phyloP scores from a whole-genome alignment of 2,113 vertebrate species.

The Heterotilapia buettikoferi region DNA sequence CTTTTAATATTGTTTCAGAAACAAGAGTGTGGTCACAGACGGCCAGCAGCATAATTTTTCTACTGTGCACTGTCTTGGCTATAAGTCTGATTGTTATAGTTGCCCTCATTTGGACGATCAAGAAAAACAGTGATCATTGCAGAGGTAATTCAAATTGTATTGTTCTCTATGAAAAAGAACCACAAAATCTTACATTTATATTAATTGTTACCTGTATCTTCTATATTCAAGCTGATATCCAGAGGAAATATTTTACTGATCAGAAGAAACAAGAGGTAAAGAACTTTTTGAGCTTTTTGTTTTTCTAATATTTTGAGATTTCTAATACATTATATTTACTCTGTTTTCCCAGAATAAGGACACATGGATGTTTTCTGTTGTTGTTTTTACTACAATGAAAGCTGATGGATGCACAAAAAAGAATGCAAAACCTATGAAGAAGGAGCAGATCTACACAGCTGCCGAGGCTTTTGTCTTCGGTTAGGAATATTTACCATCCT shows the following conservation, averaged over 20 bases:
- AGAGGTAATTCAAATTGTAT: background rate
- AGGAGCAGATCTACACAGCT: background rate
- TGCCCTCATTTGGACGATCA: background rate
- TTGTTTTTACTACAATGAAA: background rate
- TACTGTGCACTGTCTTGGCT: background rate
- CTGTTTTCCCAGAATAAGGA: background rate
- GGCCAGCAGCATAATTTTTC: rapidly evolving
- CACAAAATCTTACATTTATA: rapidly evolving
- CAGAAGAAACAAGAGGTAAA: background rate
- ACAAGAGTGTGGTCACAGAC: background rate
- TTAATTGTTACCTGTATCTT: background rate
- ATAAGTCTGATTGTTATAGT: background rate
- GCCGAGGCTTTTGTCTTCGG: background rate
- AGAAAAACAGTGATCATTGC: background rate
- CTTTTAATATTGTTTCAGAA: background rate
- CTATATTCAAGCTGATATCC: background rate
- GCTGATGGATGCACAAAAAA: background rate
- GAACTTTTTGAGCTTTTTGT: background rate
- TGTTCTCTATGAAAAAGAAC: background rate
- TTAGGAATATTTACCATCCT: background rate
- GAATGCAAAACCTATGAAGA: background rate
- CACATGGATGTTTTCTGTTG: rapidly evolving
- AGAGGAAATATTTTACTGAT: background rate
- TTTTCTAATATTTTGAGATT: background rate
- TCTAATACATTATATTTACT: background rate